These are phyloP conservation scores for Temnothorax ravouxi DNA, from an alignment of 2,888 invertebrate species.

Conservation along the genomic window DNA sequence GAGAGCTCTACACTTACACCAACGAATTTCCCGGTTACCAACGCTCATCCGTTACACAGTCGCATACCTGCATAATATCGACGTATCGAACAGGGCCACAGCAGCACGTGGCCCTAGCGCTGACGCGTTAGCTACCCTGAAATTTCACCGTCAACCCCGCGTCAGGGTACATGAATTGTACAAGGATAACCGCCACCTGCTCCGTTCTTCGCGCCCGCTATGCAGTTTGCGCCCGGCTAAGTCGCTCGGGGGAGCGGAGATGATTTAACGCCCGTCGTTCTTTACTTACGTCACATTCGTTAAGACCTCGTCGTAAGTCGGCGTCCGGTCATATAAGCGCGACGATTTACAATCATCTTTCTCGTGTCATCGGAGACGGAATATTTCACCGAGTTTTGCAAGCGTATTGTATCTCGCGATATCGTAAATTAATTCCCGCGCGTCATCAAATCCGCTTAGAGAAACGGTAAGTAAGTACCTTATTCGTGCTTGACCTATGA, in stretches of 20 bases:
- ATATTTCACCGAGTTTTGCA: background rate
- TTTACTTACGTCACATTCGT: conserved; percentile 47
- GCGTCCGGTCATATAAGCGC: background rate
- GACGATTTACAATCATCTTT: conserved; percentile 34
- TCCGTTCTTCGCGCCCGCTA: conserved; percentile 36
- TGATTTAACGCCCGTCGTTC: conserved; percentile 50
- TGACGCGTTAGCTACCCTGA: conserved; percentile 43
- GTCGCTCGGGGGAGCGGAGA: conserved; percentile 5
- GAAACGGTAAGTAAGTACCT: conserved; percentile 44
- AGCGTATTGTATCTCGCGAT: background rate
- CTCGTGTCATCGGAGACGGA: background rate
- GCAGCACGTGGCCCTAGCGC: conserved; percentile 50
- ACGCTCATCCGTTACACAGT: conserved; percentile 43
- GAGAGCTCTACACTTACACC: conserved; percentile 63
- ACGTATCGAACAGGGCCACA: conserved; percentile 53
- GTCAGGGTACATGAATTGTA: conserved; percentile 37
- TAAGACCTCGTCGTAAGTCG: conserved; percentile 35
- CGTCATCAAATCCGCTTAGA: background rate
- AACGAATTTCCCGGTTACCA: conserved; percentile 66
- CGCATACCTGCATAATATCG: conserved; percentile 62
- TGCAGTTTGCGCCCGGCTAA: conserved; percentile 46
- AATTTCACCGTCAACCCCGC: conserved; percentile 52
- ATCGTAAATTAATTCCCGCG: conserved; percentile 12
- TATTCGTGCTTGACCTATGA: conserved; percentile 49
- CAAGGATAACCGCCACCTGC: conserved; percentile 42